Evolutionary conservation across 2,888 invertebrate species (phyloP).

Genomic region (Athrips mouffetella): DNA sequence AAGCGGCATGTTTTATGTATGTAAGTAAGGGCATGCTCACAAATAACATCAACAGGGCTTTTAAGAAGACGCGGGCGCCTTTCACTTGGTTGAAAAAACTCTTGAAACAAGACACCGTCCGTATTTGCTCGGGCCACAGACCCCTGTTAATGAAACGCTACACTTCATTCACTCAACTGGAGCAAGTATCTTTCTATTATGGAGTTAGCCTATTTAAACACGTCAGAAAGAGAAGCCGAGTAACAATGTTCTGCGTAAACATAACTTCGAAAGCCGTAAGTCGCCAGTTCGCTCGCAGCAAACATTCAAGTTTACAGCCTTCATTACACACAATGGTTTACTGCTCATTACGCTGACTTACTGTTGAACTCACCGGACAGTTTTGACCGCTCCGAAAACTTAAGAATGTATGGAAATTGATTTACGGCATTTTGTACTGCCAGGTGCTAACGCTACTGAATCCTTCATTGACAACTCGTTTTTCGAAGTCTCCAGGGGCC

Average conservation of each 20-base stretch:
- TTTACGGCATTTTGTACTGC: conserved; percentile 21
- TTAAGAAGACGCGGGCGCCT: conserved; percentile 68
- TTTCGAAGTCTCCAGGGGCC: conserved; percentile 52
- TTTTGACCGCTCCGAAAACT: neutral
- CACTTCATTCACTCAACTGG: conserved; percentile 63
- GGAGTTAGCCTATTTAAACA: conserved; percentile 29
- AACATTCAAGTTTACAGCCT: conserved; percentile 12
- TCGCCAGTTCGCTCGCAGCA: conserved; percentile 3
- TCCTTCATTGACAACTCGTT: conserved; percentile 38
- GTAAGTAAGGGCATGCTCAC: conserved; percentile 54
- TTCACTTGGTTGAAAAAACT: conserved; percentile 62
- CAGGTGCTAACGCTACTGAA: conserved; percentile 38
- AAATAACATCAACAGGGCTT: conserved; percentile 65
- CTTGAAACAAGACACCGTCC: conserved; percentile 68
- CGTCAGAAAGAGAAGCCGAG: conserved; percentile 22
- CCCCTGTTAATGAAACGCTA: conserved; percentile 64
- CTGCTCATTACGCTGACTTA: neutral
- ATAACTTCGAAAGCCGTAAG: conserved; percentile 15
- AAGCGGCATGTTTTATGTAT: conserved; percentile 46
- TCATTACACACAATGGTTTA: conserved; percentile 1
- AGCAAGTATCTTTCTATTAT: conserved; percentile 46
- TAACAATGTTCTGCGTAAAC: conserved; percentile 21
- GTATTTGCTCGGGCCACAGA: conserved; percentile 55
- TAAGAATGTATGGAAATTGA: neutral
- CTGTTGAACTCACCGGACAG: neutral